Evolutionary conservation across 2,888 invertebrate genomes (phyloP).

Genomic region (Biston betularia): DNA sequence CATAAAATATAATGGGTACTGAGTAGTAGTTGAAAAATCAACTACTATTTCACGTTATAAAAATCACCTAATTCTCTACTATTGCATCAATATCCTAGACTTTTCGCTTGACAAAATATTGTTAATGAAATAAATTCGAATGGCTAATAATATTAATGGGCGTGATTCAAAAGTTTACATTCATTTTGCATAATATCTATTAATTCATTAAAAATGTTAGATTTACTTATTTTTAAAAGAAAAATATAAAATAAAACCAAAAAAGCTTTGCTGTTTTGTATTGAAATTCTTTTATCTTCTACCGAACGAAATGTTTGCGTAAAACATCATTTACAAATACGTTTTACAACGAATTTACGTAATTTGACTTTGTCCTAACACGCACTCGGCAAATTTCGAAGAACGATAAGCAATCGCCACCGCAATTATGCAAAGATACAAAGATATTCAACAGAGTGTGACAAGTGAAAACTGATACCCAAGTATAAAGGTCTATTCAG

Average conservation of each 20-base stretch:
- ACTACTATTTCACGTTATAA: too few species aligned
- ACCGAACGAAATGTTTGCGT: neutral
- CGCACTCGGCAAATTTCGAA: slow-evolving; percentile 43
- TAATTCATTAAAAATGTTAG: too few species aligned
- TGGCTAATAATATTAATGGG: too few species aligned
- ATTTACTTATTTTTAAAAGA: too few species aligned
- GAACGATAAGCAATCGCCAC: slow-evolving; percentile 34
- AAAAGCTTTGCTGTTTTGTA: neutral
- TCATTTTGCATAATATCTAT: too few species aligned
- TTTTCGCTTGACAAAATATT: too few species aligned
- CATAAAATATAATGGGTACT: too few species aligned
- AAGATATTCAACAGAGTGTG: slow-evolving; percentile 61
- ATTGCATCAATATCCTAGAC: too few species aligned
- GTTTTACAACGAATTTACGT: slow-evolving; percentile 19
- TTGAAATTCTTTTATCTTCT: neutral
- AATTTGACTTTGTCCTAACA: slow-evolving; percentile 22
- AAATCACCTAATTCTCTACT: too few species aligned
- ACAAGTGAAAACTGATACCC: slow-evolving; percentile 62
- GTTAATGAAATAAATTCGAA: too few species aligned
- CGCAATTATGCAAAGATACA: slow-evolving; percentile 45
- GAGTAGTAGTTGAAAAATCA: too few species aligned
- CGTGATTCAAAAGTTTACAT: too few species aligned
- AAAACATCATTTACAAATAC: slow-evolving; percentile 9
- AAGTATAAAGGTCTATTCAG: slow-evolving; percentile 25
- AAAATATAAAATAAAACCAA: neutral